A percentile compares a stretch with the other conserved stretches of the same genome.
These are phyloP conservation scores for Heterocephalus glaber DNA, from an alignment of 2,113 vertebrate species.

Conservation along the genomic window DNA sequence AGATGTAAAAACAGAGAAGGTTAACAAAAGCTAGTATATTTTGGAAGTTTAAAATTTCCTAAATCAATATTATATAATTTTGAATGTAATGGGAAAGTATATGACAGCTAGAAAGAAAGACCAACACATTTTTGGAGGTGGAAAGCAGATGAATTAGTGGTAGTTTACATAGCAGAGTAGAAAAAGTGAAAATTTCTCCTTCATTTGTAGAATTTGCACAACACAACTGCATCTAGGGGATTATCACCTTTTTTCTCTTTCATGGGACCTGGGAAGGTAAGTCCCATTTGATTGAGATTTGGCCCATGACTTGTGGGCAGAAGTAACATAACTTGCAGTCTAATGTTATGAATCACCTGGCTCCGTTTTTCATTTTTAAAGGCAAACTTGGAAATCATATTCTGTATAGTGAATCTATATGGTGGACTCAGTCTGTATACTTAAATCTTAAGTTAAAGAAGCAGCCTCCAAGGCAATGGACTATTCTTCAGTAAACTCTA, in stretches of 20 bases:
- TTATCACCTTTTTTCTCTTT: background rate
- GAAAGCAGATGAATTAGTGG: background rate
- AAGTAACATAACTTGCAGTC: background rate
- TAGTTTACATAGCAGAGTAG: background rate
- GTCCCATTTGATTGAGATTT: background rate
- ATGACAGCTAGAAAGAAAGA: background rate
- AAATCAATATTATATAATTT: background rate
- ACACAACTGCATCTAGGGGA: background rate
- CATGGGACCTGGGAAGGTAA: fast-evolving
- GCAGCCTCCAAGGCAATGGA: background rate
- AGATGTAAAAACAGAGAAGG: too few relatives aligned
- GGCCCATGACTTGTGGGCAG: background rate
- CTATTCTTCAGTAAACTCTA: background rate
- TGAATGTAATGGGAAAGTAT: background rate
- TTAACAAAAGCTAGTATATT: too few relatives aligned
- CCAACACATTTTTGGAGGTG: background rate
- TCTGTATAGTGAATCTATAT: background rate
- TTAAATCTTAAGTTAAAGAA: background rate
- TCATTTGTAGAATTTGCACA: background rate
- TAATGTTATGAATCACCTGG: background rate
- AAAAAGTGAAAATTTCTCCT: background rate
- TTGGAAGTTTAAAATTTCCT: constrained; percentile 27
- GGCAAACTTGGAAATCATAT: background rate
- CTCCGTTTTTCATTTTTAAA: background rate
- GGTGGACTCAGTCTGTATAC: background rate